Percentiles rank a stretch among this genome's conserved stretches.
phyloP scores from a whole-genome alignment of 2,888 invertebrate species.

The Cybosia mesomella region DNA sequence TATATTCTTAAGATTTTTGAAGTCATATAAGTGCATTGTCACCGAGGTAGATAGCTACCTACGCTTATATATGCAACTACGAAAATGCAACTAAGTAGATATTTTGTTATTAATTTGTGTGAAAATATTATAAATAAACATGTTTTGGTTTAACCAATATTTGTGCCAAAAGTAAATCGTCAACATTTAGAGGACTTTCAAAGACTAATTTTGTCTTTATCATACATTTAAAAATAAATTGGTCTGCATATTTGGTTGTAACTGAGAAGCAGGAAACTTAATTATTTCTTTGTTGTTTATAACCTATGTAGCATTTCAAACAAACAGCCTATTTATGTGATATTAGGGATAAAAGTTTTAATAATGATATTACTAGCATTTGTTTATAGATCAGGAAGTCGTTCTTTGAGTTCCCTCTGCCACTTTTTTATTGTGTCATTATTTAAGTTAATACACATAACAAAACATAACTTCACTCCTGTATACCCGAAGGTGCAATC shows the following conservation, averaged over 20 bases:
- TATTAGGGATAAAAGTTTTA: too few species aligned
- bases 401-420: too few species aligned
- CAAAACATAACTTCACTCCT: too few species aligned
- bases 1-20: conserved; percentile 25
- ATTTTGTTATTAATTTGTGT: background rate
- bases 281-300: background rate
- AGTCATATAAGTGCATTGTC: conserved; percentile 36
- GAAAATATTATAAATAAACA: conserved; percentile 14
- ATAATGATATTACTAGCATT: too few species aligned
- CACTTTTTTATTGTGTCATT: too few species aligned
- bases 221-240: background rate
- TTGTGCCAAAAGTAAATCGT: conserved; percentile 15
- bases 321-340: too few species aligned
- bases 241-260: too few species aligned
- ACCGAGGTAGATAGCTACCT: background rate
- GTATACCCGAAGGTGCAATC: too few species aligned
- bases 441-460: too few species aligned
- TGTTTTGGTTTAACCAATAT: conserved; percentile 7
- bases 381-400: too few species aligned
- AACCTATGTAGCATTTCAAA: too few species aligned
- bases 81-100: background rate
- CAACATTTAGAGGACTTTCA: conserved; percentile 5
- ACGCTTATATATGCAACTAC: conserved; percentile 5
- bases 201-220: conserved; percentile 1
- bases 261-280: too few species aligned